Evolutionary conservation across 2,113 vertebrate species (phyloP), one percentile per base, ranked within the genome.

Genomic region (Holacanthus passer): DNA sequence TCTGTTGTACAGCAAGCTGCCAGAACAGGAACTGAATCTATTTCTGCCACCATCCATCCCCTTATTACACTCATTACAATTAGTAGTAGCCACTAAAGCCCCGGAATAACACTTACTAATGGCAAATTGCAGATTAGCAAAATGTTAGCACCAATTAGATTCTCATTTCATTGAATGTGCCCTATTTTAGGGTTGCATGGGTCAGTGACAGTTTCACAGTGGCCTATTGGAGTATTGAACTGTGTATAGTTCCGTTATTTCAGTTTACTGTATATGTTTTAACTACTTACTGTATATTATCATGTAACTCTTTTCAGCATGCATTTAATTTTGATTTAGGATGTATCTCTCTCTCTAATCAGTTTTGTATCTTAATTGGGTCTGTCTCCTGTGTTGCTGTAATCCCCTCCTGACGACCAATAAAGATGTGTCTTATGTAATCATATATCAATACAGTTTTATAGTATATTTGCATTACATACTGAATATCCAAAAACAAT

Each of bases 71-170:
- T 67, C 69, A 74, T 39, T 79, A 19, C 29, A 47, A 74, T 79
- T 47, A 80, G 41, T 37, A 19, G 27, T 19, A 7, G 47, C 22
- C 37, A 53, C 29, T 53, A 19, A 56, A 55, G 14, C 13, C 20
- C 13, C 24, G 11, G 32, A 68, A 75, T 82, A 68, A 52, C 45
- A 69, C 29, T 59, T 62, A 73, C 75, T 69, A 53, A 52, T 52
- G 53, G 67, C 68, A 47, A 77, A 82, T 81, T 79, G 77, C 27
- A 66, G 59, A 71, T 71, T 39, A 70, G 70, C 52, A 79, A 75
- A 86, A 45, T 53, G 24, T 73, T 43, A 41, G 12, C 35, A 31
- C 19, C 52, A 58, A 17, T 83, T 59, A 72, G 29, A 80, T 56
- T 45, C 58, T 66, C 53, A 41, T 76, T 62, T 55, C 16, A 62